Conservation (phyloP, 30 jellyfish, hydroid and myxozoan species). For the Pelagia noctiluca region DNA sequence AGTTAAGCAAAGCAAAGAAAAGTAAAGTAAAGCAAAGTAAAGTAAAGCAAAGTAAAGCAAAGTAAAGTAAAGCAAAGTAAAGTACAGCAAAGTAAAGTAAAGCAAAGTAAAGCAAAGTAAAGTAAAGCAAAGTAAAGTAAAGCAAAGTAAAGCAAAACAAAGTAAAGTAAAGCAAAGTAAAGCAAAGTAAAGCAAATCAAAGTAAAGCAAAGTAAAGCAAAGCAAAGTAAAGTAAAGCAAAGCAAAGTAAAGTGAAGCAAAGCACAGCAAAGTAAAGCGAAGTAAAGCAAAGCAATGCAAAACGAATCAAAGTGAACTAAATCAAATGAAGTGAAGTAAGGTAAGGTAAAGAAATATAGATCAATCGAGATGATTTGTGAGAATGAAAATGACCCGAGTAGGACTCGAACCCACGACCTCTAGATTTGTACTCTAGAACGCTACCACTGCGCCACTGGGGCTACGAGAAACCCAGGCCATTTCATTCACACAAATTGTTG, state of each 20-base stretch:
- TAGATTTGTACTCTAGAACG: too few species aligned
- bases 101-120: background rate
- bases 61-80: background rate
- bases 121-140: background rate
- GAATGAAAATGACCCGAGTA: too few species aligned
- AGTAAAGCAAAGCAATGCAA: background rate
- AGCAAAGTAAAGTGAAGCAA: background rate
- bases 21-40: background rate
- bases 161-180: background rate
- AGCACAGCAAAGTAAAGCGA: background rate
- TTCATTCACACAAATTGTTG: too few species aligned
- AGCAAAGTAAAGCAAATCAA: background rate
- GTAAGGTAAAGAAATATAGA: background rate
- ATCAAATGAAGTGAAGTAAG: background rate
- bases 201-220: background rate
- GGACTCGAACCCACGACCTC: too few species aligned
- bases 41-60: background rate
- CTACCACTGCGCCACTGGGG: too few species aligned
- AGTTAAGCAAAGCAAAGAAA: background rate
- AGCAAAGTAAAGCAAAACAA: background rate
- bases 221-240: background rate
- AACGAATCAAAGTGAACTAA: too few species aligned
- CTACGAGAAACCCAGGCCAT: too few species aligned
- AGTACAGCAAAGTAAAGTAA: background rate
- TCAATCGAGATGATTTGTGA: too few species aligned